Percentiles rank a stretch among this genome's conserved stretches.
Conservation (phyloP, 1,140 invertebrate genomes). For the Thaumatotibia leucotreta region DNA sequence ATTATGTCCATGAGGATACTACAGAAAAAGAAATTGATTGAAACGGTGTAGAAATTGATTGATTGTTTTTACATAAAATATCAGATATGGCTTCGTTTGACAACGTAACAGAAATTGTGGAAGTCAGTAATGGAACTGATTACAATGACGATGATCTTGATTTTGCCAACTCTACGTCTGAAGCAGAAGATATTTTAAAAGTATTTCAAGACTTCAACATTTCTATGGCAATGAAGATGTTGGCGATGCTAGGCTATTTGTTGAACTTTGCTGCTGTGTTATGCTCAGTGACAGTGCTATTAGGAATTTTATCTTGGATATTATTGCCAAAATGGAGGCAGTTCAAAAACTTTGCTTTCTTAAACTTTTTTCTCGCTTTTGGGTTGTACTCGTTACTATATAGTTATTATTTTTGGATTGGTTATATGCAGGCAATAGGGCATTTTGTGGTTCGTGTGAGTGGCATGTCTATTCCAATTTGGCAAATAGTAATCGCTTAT, state of each 20-base stretch:
- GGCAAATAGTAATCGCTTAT: not conserved
- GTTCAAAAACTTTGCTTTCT: not conserved
- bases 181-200: not conserved
- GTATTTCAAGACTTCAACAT: not conserved
- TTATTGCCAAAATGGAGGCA: not conserved
- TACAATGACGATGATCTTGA: too few species aligned
- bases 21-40: too few species aligned
- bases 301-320: not conserved
- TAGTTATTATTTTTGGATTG: not conserved
- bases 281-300: not conserved
- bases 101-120: too few species aligned
- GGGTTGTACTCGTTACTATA: not conserved
- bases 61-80: too few species aligned
- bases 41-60: too few species aligned
- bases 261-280: not conserved
- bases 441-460: not conserved
- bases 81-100: too few species aligned
- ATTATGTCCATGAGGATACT: too few species aligned
- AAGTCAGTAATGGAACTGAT: too few species aligned
- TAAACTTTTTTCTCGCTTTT: not conserved
- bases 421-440: not conserved
- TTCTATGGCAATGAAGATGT: not conserved
- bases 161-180: not conserved
- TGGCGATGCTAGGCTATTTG: not conserved
- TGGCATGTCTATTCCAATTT: not conserved